Conservation (phyloP, 2,113 vertebrate genomes). For the Motacilla tschutschensis region DNA sequence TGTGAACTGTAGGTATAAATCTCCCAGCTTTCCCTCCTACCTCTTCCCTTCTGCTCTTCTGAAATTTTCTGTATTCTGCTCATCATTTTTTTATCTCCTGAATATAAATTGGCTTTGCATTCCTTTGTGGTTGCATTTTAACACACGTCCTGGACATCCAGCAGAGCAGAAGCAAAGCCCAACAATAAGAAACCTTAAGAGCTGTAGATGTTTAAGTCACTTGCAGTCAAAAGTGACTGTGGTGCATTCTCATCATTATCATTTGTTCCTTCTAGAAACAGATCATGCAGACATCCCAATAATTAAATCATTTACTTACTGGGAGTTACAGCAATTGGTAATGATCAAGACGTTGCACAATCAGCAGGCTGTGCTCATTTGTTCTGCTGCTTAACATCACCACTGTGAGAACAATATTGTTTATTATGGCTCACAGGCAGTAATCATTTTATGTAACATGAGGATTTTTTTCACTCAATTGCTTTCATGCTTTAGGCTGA, state of each 20-base stretch:
- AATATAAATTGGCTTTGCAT: background rate
- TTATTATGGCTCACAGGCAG: slow-evolving; percentile 76
- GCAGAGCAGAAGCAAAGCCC: background rate
- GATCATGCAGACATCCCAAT: background rate
- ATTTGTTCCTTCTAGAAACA: background rate
- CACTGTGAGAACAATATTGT: slow-evolving; percentile 55
- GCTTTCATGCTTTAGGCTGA: slow-evolving; percentile 73
- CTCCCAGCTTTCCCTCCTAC: background rate
- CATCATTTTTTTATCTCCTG: background rate
- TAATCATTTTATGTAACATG: slow-evolving; percentile 74
- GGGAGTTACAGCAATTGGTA: slow-evolving; percentile 3
- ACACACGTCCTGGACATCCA: background rate
- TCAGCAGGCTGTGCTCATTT: slow-evolving; percentile 62
- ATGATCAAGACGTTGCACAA: slow-evolving; percentile 31
- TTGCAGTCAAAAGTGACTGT: background rate
- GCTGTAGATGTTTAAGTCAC: background rate
- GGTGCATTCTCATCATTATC: background rate
- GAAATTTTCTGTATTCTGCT: background rate
- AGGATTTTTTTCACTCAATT: slow-evolving; percentile 77
- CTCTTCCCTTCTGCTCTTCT: background rate
- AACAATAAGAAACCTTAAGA: background rate
- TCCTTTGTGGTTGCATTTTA: background rate
- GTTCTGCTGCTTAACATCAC: slow-evolving; percentile 58
- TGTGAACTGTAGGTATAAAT: background rate
- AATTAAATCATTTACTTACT: slow-evolving; percentile 45